phyloP scores from a whole-genome alignment of 2,888 invertebrate species.

The Coenonympha arcania region DNA sequence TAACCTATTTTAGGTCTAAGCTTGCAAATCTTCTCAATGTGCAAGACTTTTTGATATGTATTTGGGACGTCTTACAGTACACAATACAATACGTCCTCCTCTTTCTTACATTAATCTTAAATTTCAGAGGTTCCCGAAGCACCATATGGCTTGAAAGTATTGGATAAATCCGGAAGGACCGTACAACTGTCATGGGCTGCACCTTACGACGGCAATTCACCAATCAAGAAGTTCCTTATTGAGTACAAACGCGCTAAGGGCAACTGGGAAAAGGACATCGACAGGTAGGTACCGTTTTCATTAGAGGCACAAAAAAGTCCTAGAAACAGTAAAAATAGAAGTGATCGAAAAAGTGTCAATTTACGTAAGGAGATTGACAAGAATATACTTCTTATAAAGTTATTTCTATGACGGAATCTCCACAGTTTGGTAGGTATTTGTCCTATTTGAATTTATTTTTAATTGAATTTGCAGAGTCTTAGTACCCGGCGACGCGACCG shows the following conservation, averaged over 20 bases:
- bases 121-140: slow-evolving; percentile 87
- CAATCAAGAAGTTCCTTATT: slow-evolving; percentile 89
- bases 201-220: slow-evolving; percentile 93
- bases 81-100: too few relatives aligned
- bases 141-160: slow-evolving; percentile 89
- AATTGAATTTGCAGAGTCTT: slow-evolving; percentile 79
- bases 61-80: too few relatives aligned
- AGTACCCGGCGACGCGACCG: slow-evolving; percentile 90
- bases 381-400: too few relatives aligned
- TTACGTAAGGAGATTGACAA: too few relatives aligned
- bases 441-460: too few relatives aligned
- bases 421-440: too few relatives aligned
- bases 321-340: background rate
- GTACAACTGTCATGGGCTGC: slow-evolving; percentile 94
- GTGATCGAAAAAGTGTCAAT: background rate
- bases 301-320: background rate
- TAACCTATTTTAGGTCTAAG: too few relatives aligned
- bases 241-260: slow-evolving; percentile 90
- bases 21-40: too few relatives aligned
- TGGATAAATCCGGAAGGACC: slow-evolving; percentile 92
- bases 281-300: slow-evolving; percentile 56
- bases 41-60: too few relatives aligned
- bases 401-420: too few relatives aligned
- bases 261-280: slow-evolving; percentile 83
- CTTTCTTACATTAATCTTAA: too few relatives aligned